These are phyloP conservation scores for Nyleta sp. DNA, from an alignment of 2,888 invertebrate species.

Conservation along the genomic window DNA sequence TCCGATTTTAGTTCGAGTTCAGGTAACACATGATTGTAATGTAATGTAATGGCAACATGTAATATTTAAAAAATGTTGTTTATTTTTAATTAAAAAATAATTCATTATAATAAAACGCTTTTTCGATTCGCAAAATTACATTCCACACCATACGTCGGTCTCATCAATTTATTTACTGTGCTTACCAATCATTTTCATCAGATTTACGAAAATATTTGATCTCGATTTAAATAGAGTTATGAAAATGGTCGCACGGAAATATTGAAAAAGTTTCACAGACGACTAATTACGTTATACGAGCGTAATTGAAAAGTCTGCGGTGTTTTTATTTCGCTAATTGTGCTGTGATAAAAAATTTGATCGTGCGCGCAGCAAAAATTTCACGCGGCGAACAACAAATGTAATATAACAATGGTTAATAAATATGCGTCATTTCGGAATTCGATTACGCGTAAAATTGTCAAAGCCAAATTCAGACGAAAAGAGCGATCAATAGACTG, in stretches of 20 bases:
- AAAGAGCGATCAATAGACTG: too few relatives aligned
- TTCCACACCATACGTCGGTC: too few relatives aligned
- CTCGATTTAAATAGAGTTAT: neutral
- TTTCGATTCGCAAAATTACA: too few relatives aligned
- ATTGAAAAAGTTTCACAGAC: neutral
- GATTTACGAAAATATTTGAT: neutral
- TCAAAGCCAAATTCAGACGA: neutral
- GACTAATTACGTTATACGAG: neutral
- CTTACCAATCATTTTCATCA: neutral
- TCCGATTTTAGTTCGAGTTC: too few relatives aligned
- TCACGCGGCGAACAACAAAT: neutral
- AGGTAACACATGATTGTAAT: too few relatives aligned
- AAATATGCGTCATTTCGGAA: too few relatives aligned
- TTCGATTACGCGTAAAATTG: too few relatives aligned
- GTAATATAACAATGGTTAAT: neutral
- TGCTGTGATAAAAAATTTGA: neutral
- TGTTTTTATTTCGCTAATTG: neutral
- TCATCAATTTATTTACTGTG: too few relatives aligned
- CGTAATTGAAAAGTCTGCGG: constrained; percentile 1
- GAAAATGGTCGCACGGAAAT: neutral
- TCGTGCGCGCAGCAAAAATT: neutral
- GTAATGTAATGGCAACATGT: too few relatives aligned
- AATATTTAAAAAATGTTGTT: too few relatives aligned
- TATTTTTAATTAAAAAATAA: too few relatives aligned
- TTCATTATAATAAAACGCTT: too few relatives aligned